phyloP scores from a whole-genome alignment of 2,113 vertebrate species.

The Proterorhinus semilunaris region DNA sequence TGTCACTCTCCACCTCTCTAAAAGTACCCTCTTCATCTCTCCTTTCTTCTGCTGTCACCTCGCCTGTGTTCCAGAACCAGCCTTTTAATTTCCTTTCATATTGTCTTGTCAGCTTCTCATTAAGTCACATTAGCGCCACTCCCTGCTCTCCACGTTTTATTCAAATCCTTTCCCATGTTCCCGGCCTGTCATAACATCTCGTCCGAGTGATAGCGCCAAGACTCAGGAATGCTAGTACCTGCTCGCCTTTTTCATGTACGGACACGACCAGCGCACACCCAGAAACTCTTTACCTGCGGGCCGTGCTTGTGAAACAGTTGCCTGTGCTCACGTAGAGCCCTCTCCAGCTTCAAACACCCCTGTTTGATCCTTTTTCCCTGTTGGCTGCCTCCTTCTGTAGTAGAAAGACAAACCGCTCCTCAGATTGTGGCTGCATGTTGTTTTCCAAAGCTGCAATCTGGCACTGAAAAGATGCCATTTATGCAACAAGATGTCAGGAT shows the following conservation, averaged over 20 bases:
- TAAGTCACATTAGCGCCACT: slow-evolving; percentile 53
- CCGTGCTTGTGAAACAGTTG: slow-evolving; percentile 51
- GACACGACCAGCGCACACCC: slow-evolving; percentile 59
- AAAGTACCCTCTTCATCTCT: slow-evolving; percentile 21
- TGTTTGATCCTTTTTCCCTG: slow-evolving; percentile 32
- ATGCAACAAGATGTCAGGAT: slow-evolving; percentile 13
- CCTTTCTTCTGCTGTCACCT: slow-evolving; percentile 24
- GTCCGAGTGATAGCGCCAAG: slow-evolving; percentile 44
- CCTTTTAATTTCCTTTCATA: slow-evolving; percentile 40
- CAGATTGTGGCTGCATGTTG: slow-evolving; percentile 7
- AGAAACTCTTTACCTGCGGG: slow-evolving; percentile 39
- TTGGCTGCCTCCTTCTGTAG: slow-evolving; percentile 15
- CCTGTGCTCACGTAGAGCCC: slow-evolving; percentile 23
- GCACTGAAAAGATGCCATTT: slow-evolving; percentile 14
- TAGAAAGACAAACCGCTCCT: slow-evolving; percentile 17
- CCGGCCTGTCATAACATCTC: slow-evolving; percentile 43
- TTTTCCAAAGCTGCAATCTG: slow-evolving; percentile 26
- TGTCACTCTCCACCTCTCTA: slow-evolving; percentile 32
- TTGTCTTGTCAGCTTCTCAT: slow-evolving; percentile 52
- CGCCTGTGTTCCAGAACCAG: slow-evolving; percentile 34
- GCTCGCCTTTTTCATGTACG: slow-evolving; percentile 45
- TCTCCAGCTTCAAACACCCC: slow-evolving; percentile 15
- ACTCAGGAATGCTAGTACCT: slow-evolving; percentile 53
- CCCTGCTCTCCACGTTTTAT: slow-evolving; percentile 32
- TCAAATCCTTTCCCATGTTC: slow-evolving; percentile 49